Evolutionary conservation across 2,888 invertebrate genomes (phyloP), one percentile per base, ranked within the genome.

Genomic region (Bombylius major): DNA sequence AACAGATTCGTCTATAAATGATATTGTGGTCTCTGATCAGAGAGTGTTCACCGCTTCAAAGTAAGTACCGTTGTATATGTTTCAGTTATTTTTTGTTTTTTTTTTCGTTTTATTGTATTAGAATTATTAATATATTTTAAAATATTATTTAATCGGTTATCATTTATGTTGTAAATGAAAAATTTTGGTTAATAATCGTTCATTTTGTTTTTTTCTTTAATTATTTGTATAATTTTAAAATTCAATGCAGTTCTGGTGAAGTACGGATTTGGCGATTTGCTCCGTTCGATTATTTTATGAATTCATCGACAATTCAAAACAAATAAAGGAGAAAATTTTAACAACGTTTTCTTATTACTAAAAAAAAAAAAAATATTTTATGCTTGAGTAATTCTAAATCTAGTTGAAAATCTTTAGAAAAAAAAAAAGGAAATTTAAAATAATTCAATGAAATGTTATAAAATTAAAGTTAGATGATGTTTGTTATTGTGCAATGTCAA

Each of bases 41-140:
- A 77, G 79, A 62, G 78, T 90, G 58, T 90, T 89, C 73, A 89
- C 90, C 42, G 90, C 89, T 44, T 87, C 89, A 70, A 89, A 86
- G 89, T 89, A 69, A 79, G 85, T 82, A 57, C 13, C 12, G 39
- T 14, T 12, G 23, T 34, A 34, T 12, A 46, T 45, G 14, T 33
- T 23, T 23, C 23, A 23, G 23, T 23, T 31, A 33, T 31, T 50
- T 50, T 32, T n/a, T n/a, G n/a, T n/a, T n/a, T 51, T 51, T 23
- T n/a, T 34, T 39, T 14, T 51, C 5, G 42, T 13, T 42, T 14
- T 51, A 14, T 51, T 14, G 23, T 45, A 23, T 36, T 51, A 14
- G 14, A 32, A 32, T 23, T 52, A 23, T 11, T 44, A 8, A 12
- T 9, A 31, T 31, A 32, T 9, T 47, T 47, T 47, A 5, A 14